A percentile compares a stretch with the other conserved stretches of the same genome.
Conservation (phyloP, 2,797 vertebrate species). For the Pempheris klunzingeri region DNA sequence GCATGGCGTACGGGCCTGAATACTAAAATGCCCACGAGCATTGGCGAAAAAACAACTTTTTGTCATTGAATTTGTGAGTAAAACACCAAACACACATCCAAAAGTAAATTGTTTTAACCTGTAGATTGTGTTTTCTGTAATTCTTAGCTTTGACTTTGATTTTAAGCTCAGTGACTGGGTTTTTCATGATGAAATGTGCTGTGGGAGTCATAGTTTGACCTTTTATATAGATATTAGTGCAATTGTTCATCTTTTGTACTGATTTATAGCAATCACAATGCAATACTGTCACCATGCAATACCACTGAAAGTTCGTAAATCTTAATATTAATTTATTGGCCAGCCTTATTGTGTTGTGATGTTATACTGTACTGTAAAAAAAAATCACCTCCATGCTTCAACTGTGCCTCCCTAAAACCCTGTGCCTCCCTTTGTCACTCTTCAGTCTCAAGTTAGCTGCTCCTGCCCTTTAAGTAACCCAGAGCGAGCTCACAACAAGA, state of each 20-base stretch:
- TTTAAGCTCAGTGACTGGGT: background rate
- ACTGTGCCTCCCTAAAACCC: background rate
- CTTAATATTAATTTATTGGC: background rate
- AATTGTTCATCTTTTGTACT: background rate
- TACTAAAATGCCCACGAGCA: background rate
- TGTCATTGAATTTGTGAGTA: background rate
- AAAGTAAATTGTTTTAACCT: background rate
- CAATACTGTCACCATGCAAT: background rate
- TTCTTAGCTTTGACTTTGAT: background rate
- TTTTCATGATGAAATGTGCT: background rate
- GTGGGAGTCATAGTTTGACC: background rate
- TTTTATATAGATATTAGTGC: background rate
- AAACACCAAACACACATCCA: background rate
- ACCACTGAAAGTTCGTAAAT: background rate
- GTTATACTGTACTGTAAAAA: too few species aligned
- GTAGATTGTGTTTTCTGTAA: background rate
- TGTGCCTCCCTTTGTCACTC: too few species aligned
- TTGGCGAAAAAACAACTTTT: background rate
- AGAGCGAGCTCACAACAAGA: slow-evolving; percentile 27
- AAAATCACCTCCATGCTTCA: background rate
- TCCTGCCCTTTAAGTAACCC: slow-evolving; percentile 35
- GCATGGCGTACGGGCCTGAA: background rate
- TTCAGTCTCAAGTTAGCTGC: slow-evolving; percentile 19
- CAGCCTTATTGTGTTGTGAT: background rate
- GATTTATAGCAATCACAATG: background rate